Base-by-base conservation (phyloP, 2,113 vertebrate species). In the Smithornis capensis region DNA sequence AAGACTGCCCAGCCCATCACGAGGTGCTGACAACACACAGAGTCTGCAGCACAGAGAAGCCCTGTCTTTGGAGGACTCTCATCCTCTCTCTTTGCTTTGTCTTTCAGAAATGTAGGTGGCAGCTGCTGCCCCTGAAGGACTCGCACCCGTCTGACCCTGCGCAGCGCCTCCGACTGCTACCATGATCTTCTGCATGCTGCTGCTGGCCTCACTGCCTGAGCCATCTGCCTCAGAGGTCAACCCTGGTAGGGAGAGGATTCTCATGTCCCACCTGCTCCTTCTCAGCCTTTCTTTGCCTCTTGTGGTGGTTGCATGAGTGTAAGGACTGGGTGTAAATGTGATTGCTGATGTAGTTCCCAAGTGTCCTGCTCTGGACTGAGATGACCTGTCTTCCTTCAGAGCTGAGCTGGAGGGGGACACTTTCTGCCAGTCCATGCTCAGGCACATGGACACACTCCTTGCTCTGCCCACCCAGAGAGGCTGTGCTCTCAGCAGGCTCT, bases 181-280 rank as follows among this genome's bases (percentile, higher is more conserved):
- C 97, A 99, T 99, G 99, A 98, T 98, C 97, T 97, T 98, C 97
- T 98, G 98, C 97, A 96, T 98, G 97, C 97, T 99, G 92, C 98
- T 99, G 97, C 92, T 97, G 93, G 93, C 93, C 79, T 92, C 98
- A 90, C 97, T 99, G 95, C 98, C 97, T 50, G 94, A 98, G 84
- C 95, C 97, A 57, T 95, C 98, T 87, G 93, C 92, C 12, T 71
- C 98, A 14, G 98, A 99, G 97, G 98, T 99, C 89, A 98, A 99
- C 96, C 98, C 98, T 65, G 98, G 99, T 99, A 96, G 96, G 97
- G 73, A 37, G 45, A 60, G 50, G 47, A 21, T 38, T 73, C 81
- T 69, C 2, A 2, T 21, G 40, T 56, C 69, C 50, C 55, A 11
- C 69, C 49, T 62, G 42, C n/a, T 89, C 1, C 1, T 78, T 56